Base-by-base conservation (phyloP, 1,140 invertebrate genomes). In the Cotesia chilonis region DNA sequence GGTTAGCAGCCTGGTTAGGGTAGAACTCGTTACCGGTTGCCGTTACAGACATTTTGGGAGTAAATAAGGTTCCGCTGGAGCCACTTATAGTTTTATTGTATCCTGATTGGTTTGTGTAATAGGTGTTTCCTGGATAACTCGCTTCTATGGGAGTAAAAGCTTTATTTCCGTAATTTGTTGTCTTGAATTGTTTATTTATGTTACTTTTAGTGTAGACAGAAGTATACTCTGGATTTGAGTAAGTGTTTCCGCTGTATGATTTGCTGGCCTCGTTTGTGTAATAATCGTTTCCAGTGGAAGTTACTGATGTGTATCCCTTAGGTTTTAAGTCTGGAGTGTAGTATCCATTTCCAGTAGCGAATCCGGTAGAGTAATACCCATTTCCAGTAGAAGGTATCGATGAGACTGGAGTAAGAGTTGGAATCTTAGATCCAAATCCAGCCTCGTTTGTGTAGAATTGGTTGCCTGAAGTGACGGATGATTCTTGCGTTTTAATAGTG, bases 1-100 rank as follows among this genome's bases (percentile, higher is more conserved):
- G 14, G n/a, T 37, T 63, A 36, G 28, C 65, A 0, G 71, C 71
- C 54, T 72, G 71, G 68, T 72, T 72, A 17, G 54, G n/a, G 38
- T 68, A 63, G 17, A 35, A 68, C 14, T 51, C 7, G 17, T 72
- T 72, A 6, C 71, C 71, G 35, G 52, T 20, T 4, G 54, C 4
- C 6, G 37, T 67, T 9, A 12, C 12, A 28, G 70, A 67, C 47
- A 37, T 65, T 52, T 55, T n/a, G 2, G 70, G 61, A 55, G 51
- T 52, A 20, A 71, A 67, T 10, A n/a, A 4, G 37, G 66, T 20
- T 36, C 52, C 52, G 1, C 17, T 4, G 14, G 66, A 35, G 6
- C 51, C 10, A 35, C 20, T 51, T 6, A 68, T n/a, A 54, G 54
- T 68, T n/a, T 35, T 41, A 20, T 52, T 52, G 51, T 36, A 68